Conservation (phyloP, 2,888 invertebrate species). For the Stegana nigrithorax region DNA sequence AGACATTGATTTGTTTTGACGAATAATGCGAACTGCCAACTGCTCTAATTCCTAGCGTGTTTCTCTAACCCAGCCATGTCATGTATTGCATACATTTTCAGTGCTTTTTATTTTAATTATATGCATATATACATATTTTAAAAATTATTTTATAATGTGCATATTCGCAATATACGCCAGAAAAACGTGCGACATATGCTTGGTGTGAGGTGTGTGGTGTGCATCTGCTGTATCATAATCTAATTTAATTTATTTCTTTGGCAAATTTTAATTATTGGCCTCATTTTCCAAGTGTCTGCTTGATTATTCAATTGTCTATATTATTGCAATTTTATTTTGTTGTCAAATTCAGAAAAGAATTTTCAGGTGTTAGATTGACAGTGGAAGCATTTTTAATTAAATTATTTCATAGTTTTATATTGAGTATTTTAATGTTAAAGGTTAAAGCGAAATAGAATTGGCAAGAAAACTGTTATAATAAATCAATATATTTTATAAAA, state of each 20-base stretch:
- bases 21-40: neutral
- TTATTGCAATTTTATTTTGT: neutral
- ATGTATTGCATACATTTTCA: too few relatives aligned
- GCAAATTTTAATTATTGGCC: conserved; percentile 40
- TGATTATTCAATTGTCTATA: neutral
- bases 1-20: conserved; percentile 5
- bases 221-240: neutral
- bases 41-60: too few relatives aligned
- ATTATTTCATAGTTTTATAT: neutral
- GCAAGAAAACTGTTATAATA: too few relatives aligned
- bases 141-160: too few relatives aligned
- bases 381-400: too few relatives aligned
- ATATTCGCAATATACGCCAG: too few relatives aligned
- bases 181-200: too few relatives aligned
- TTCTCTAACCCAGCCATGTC: too few relatives aligned
- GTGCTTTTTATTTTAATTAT: neutral
- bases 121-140: neutral
- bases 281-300: conserved; percentile 37
- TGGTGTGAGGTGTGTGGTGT: neutral
- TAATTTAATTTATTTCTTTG: conserved; percentile 7
- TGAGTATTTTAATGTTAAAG: too few relatives aligned
- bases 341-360: neutral
- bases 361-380: too few relatives aligned
- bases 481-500: too few relatives aligned
- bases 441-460: too few relatives aligned